Evolutionary conservation across 2,113 vertebrate species (phyloP).

Genomic region (Tachuris rubrigastra): DNA sequence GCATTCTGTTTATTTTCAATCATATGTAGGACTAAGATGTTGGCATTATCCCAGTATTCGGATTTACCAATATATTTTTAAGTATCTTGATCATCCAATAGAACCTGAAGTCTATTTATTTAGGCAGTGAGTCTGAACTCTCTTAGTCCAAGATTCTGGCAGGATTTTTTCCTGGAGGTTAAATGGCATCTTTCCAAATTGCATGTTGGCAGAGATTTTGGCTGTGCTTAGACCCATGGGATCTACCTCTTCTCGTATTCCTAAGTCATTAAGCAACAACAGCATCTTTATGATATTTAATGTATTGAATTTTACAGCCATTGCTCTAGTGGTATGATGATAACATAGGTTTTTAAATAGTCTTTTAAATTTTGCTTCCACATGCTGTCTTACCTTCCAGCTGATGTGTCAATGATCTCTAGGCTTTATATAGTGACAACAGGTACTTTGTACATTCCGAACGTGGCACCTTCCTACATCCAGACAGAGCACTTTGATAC

Average conservation of each 20-base stretch:
- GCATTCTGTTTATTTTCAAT: neutral
- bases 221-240: neutral
- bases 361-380: neutral
- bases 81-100: neutral
- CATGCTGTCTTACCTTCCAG: neutral
- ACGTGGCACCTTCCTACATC: neutral
- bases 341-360: neutral
- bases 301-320: neutral
- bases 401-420: neutral
- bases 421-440: neutral
- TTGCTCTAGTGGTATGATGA: neutral
- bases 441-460: neutral
- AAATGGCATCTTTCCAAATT: constrained; percentile 46
- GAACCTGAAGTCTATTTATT: constrained; percentile 1
- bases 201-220: constrained; percentile 24
- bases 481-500: neutral
- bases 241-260: neutral
- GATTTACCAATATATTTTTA: neutral
- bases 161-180: constrained; percentile 25
- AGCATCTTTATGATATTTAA: neutral
- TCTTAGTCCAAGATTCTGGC: constrained; percentile 6
- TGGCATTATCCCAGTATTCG: neutral
- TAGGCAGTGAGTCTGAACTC: constrained; percentile 4
- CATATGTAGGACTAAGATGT: neutral
- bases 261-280: constrained; percentile 6